Evolutionary conservation across 2,113 vertebrate genomes (phyloP).

Genomic region (Hyla sarda): DNA sequence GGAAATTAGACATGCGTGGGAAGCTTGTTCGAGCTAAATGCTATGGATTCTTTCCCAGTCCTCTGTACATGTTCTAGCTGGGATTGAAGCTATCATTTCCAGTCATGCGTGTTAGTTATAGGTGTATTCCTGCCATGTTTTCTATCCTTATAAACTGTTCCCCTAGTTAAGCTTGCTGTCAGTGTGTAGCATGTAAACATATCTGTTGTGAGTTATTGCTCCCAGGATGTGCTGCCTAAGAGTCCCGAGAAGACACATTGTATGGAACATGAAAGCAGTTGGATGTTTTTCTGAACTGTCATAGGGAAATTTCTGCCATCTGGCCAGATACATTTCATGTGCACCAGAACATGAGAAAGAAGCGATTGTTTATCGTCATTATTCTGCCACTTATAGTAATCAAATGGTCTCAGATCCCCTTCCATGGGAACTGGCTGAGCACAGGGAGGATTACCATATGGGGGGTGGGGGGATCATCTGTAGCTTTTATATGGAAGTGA

Average conservation of each 20-base stretch:
- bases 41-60: background rate
- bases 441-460: no score
- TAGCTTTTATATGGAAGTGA: background rate
- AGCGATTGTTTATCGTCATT: background rate
- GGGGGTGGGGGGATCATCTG: background rate
- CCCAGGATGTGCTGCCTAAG: background rate
- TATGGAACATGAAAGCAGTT: background rate
- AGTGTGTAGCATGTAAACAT: conserved; percentile 23
- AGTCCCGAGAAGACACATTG: background rate
- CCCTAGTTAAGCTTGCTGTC: conserved; percentile 7
- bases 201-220: conserved; percentile 9
- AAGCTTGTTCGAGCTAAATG: background rate
- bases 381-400: conserved; percentile 14
- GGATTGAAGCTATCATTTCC: background rate
- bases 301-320: conserved; percentile 18
- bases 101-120: background rate
- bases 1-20: background rate
- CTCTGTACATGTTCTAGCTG: background rate
- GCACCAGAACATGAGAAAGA: conserved; percentile 4
- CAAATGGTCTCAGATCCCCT: background rate
- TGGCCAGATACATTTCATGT: background rate
- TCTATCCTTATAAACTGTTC: conserved; percentile 8
- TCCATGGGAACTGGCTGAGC: background rate
- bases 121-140: background rate
- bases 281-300: background rate